Evolutionary conservation across 2,113 vertebrate species (phyloP).

Genomic region (Prolemur simus): DNA sequence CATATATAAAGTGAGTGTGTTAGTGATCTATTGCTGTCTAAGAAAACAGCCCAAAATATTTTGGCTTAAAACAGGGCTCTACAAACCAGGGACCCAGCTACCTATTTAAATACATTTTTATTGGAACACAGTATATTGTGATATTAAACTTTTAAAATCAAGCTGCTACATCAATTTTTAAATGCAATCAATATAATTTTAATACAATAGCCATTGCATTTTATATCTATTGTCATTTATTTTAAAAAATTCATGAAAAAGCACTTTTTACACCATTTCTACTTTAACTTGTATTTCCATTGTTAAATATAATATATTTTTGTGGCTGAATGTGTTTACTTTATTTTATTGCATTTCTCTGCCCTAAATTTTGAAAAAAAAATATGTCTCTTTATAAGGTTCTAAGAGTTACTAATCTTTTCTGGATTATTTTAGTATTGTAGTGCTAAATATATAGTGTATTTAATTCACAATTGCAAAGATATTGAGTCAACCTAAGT

Average conservation of each 20-base stretch:
- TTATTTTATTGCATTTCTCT: neutral
- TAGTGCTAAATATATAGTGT: neutral
- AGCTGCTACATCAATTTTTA: neutral
- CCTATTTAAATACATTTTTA: neutral
- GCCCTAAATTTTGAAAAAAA: neutral
- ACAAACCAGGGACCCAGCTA: neutral
- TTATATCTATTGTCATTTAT: neutral
- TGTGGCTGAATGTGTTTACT: neutral
- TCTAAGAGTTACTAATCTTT: neutral
- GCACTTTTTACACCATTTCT: neutral
- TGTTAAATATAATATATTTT: neutral
- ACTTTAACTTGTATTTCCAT: neutral
- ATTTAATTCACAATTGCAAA: too few species aligned
- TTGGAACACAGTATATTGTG: neutral
- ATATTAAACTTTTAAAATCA: neutral
- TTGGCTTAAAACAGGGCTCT: neutral
- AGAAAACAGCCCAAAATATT: neutral
- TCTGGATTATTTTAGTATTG: neutral
- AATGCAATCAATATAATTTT: neutral
- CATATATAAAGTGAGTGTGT: neutral
- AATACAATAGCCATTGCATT: neutral
- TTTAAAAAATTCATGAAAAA: neutral
- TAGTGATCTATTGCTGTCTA: neutral
- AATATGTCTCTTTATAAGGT: neutral
- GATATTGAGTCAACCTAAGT: too few species aligned